phyloP scores from a whole-genome alignment of 2,113 vertebrate species.

The Rhea pennata region DNA sequence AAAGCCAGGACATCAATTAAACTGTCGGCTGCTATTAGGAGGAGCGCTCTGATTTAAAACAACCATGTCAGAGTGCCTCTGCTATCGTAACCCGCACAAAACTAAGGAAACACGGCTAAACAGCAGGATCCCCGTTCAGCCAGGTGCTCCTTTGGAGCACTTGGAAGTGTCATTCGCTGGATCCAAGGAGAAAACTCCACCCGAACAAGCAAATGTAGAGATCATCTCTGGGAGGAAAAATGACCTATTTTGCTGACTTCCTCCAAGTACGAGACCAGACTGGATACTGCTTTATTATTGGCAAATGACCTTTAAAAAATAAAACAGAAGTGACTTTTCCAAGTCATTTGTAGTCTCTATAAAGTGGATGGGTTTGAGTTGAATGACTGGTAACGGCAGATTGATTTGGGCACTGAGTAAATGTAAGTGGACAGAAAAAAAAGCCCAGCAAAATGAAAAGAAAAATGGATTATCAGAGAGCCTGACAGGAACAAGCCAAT shows the following conservation, averaged over 20 bases:
- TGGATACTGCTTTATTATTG: conserved; percentile 35
- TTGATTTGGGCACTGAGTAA: conserved; percentile 59
- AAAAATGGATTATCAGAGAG: conserved; percentile 69
- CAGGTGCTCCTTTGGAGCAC: background rate
- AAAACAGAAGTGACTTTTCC: conserved; percentile 58
- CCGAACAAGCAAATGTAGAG: background rate
- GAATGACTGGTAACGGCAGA: conserved; percentile 61
- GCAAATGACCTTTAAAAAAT: conserved; percentile 63
- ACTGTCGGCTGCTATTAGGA: background rate
- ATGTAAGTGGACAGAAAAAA: conserved; percentile 40
- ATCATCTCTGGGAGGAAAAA: background rate
- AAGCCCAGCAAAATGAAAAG: conserved; percentile 45
- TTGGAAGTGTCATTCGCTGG: background rate
- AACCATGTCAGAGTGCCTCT: background rate
- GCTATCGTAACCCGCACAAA: background rate
- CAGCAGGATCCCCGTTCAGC: background rate
- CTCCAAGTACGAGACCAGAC: conserved; percentile 14
- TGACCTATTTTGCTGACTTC: background rate
- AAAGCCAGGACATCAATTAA: conserved; percentile 41
- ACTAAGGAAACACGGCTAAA: background rate
- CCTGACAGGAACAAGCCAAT: conserved; percentile 64
- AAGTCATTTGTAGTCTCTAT: conserved; percentile 45
- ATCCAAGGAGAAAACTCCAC: background rate
- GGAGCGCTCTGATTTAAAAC: conserved; percentile 33
- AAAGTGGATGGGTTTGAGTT: conserved; percentile 53